Base-by-base conservation (phyloP, 1,140 invertebrate species). In the Octopus sinensis region DNA sequence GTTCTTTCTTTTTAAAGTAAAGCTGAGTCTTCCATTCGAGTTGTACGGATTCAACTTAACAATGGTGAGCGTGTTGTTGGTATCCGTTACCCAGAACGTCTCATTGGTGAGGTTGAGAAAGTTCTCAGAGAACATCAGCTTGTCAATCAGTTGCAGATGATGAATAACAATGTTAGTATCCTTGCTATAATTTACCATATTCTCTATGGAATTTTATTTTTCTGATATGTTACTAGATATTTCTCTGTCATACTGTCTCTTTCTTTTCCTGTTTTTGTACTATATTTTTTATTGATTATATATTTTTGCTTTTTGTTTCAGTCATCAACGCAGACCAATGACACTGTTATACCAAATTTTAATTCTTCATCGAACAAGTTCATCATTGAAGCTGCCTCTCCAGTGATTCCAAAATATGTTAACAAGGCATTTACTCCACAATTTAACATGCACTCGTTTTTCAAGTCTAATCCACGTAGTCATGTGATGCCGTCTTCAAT, bases 21-120 rank as follows among this genome's bases (percentile, higher is more conserved):
- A 81, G 84, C 84, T 17, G 89, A 90, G 71, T 87, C 84, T 12
- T 83, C 79, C 9, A 86, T 90, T 7, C 83, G 88, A 54, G 89
- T 90, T 52, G 88, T 89, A 12, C 80, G 89, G n/a, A 86, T 86
- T 0, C 84, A 87, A 78, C 80, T 89, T 6, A 86, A 90, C 81
- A 84, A 85, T 81, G 88, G 88, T 7, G 86, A 89, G 78, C 81
- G 89, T 56, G 84, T 90, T 30, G 87, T 90, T 5, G 88, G 88
- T n/a, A 82, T 90, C 23, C 79, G 88, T 12, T 90, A 88, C 78
- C 89, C 89, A 7, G 84, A 87, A 51, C 54, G 86, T 5, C 85
- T 90, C 9, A 86, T 90, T 23, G 82, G 85, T n/a, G 83, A 87
- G 76, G 89, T 87, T 30, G 88, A 90, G 81, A 85, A 82, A 80